Evolutionary conservation across 2,888 invertebrate species (phyloP).

Genomic region (Ommatoiulus sabulosus): DNA sequence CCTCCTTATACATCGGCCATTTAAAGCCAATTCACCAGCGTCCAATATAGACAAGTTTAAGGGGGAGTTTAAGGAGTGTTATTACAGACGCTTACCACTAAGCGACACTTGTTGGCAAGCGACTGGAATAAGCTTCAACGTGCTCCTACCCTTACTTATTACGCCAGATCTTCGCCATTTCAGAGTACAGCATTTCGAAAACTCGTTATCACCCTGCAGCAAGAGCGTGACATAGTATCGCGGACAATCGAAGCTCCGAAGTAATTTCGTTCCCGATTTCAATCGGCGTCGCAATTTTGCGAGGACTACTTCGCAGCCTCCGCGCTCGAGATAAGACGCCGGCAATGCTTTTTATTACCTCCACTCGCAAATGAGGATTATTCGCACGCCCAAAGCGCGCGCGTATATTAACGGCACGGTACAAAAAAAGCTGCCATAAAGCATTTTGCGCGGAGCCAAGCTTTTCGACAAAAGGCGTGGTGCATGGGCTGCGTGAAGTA

Average conservation of each 20-base stretch:
- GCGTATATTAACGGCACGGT: background rate
- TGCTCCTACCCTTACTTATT: too few species aligned
- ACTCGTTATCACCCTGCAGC: background rate
- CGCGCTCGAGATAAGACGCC: background rate
- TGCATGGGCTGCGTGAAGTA: constrained; percentile 31
- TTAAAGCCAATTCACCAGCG: background rate
- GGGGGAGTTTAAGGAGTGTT: too few species aligned
- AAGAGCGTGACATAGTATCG: background rate
- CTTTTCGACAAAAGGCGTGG: constrained; percentile 40
- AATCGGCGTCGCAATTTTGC: background rate
- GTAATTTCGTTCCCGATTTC: constrained; percentile 1
- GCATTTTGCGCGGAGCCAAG: background rate
- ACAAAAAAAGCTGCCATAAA: background rate
- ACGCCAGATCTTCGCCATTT: background rate
- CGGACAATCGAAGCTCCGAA: background rate
- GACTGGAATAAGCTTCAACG: too few species aligned
- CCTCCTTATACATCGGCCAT: background rate
- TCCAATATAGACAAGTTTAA: background rate
- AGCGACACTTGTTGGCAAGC: too few species aligned
- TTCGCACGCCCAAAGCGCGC: background rate
- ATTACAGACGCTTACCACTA: too few species aligned
- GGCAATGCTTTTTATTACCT: constrained; percentile 2
- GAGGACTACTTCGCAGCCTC: background rate
- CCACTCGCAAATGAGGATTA: constrained; percentile 40
- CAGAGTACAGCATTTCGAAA: background rate